Evolutionary conservation across 2,113 vertebrate genomes (phyloP), one percentile per base, ranked within the genome.

Genomic region (Gymnobelideus leadbeateri): DNA sequence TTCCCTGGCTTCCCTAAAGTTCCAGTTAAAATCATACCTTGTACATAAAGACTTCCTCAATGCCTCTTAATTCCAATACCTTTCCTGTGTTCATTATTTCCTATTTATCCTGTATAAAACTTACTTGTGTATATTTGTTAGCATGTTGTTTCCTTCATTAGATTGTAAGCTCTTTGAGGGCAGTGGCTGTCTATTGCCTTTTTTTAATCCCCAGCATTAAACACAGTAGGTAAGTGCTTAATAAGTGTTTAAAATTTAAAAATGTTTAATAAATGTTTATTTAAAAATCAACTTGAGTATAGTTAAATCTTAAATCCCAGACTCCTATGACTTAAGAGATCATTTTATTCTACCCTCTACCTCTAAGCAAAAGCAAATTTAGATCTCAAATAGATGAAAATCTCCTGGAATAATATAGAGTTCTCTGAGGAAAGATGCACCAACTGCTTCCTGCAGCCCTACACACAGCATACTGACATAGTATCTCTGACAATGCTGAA

Each of bases 341-440:
- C 4, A 61, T 51, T 94, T 94, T 28, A 91, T 12, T 23, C 57
- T 21, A 28, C 10, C 26, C 23, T 94, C n/a, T 84, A 43, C 47
- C 31, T 95, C 89, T 51, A 91, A 57, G 52, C 92, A 84, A 51
- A 53, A 92, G 91, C 91, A 91, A 95, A 93, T 0, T 5, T 50
- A 28, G 52, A 51, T 91, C 16, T 49, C 77, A 93, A 37, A 84
- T 25, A 49, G 50, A 43, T 57, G 51, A 89, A 52, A 51, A 92
- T 91, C 43, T 84, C 51, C 92, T 57, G 8, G 26, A 57, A 9
- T 16, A 4, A 9, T 24, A 3, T 43, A 89, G 46, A 53, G n/a
- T 84, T 28, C 52, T 77, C 25, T 92, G 52, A 91, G 90, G 91
- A 91, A 91, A 26, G 28, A 0, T 47, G 51, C 0, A 2, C 24